Evolutionary conservation across 2,888 invertebrate species (phyloP).

Genomic region (Aspidiotus destructor): DNA sequence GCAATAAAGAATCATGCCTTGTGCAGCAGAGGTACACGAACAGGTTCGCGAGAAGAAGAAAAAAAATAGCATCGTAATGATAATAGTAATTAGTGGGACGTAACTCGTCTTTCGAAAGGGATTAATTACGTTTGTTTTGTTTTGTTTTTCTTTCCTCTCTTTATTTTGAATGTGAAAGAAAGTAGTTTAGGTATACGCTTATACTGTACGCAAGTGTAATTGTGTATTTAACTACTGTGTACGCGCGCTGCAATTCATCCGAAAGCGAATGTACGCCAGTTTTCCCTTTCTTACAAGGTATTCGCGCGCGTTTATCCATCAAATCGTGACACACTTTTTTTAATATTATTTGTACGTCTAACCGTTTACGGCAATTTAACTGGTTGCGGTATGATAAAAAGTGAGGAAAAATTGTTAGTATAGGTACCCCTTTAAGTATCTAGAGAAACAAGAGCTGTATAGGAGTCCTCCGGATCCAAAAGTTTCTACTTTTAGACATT

Average conservation of each 20-base stretch:
- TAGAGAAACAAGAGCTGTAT: no score
- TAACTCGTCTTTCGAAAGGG: background rate
- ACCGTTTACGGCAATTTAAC: no score
- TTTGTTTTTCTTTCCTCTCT: no score
- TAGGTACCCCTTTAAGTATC: no score
- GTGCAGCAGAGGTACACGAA: no score
- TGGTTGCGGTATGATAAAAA: no score
- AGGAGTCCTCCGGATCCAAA: no score
- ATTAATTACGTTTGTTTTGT: background rate
- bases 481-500: no score
- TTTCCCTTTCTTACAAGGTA: background rate
- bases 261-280: conserved; percentile 2
- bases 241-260: background rate
- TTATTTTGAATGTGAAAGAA: background rate
- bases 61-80: no score
- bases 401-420: no score
- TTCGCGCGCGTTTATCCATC: conserved; percentile 5
- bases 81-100: background rate
- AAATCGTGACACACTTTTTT: conserved; percentile 9
- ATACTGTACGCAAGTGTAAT: background rate
- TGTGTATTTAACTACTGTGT: background rate
- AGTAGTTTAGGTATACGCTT: background rate
- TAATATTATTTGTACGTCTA: background rate
- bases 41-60: no score
- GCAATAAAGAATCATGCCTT: no score